These are phyloP conservation scores for Lasioglossum lativentre DNA, from an alignment of 2,888 invertebrate species.

Conservation along the genomic window DNA sequence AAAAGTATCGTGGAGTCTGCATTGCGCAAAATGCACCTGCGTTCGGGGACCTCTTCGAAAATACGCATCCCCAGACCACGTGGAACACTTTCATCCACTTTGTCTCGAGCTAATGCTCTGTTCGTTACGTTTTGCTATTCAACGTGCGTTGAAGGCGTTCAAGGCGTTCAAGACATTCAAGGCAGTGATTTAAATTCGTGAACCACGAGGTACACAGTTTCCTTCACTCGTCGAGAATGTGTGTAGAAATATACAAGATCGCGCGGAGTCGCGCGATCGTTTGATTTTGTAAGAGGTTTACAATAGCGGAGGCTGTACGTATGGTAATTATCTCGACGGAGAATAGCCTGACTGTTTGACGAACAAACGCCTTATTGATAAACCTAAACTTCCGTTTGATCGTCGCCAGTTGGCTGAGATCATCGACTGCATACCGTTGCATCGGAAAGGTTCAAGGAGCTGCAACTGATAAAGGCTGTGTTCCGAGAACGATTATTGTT, in stretches of 20 bases:
- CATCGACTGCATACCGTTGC: neutral
- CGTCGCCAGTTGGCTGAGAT: constrained; percentile 20
- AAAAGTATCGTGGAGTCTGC: constrained; percentile 44
- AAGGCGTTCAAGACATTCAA: constrained; percentile 7
- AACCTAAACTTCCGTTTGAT: neutral
- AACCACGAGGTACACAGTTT: neutral
- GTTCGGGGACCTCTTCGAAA: neutral
- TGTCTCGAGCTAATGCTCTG: neutral
- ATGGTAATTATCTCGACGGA: neutral
- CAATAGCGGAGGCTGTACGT: neutral
- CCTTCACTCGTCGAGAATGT: neutral
- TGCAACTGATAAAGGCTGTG: constrained; percentile 40
- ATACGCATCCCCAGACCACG: neutral
- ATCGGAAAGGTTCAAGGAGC: constrained; percentile 20
- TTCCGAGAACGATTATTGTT: constrained; percentile 46
- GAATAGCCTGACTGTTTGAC: neutral
- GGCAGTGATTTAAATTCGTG: constrained; percentile 6
- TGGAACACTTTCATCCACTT: neutral
- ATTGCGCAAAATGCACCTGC: constrained; percentile 50
- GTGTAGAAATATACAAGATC: neutral
- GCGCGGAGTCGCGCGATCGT: neutral
- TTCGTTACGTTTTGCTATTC: constrained; percentile 7
- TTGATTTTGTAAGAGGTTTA: constrained; percentile 4
- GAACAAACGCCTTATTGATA: constrained; percentile 24
- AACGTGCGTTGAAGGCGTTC: neutral